Conservation (phyloP, 30 jellyfish, hydroid and myxozoan genomes). For the Morbakka virulenta region DNA sequence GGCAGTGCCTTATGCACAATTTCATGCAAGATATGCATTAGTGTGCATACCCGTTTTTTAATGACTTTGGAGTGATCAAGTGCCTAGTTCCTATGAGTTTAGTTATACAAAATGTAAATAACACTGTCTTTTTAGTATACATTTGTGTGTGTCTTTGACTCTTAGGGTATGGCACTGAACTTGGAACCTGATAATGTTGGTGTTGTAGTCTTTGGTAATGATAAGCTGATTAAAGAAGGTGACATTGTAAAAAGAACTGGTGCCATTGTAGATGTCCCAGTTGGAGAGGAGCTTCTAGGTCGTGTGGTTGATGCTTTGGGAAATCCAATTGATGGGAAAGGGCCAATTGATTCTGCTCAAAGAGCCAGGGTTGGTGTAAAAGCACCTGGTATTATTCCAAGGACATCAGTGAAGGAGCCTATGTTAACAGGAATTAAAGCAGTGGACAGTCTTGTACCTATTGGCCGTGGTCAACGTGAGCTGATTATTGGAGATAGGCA, state of each 20-base stretch:
- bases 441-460: constrained; percentile 98
- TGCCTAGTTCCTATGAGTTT: too few relatives aligned
- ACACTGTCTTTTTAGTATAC: too few relatives aligned
- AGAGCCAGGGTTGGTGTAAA: constrained; percentile 97
- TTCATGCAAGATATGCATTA: too few relatives aligned
- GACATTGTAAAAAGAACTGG: constrained; percentile 98
- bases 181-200: constrained; percentile 99
- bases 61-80: too few relatives aligned
- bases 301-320: constrained; percentile 99
- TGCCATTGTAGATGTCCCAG: constrained; percentile 99
- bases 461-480: constrained; percentile 99
- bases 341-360: constrained; percentile 69
- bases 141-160: not conserved
- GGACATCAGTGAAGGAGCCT: constrained; percentile 99
- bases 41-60: too few relatives aligned
- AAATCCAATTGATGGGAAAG: constrained; percentile 98
- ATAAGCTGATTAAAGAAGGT: constrained; percentile 97
- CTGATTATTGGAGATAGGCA: constrained; percentile 99
- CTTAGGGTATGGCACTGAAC: constrained; percentile 99
- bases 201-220: constrained; percentile 99
- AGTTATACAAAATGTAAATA: too few relatives aligned
- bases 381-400: constrained; percentile 99
- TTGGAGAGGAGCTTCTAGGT: constrained; percentile 94
- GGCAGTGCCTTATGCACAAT: too few relatives aligned
- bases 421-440: constrained; percentile 99